Evolutionary conservation across 2,888 invertebrate genomes (phyloP).

Genomic region (Tortricodes alternella): DNA sequence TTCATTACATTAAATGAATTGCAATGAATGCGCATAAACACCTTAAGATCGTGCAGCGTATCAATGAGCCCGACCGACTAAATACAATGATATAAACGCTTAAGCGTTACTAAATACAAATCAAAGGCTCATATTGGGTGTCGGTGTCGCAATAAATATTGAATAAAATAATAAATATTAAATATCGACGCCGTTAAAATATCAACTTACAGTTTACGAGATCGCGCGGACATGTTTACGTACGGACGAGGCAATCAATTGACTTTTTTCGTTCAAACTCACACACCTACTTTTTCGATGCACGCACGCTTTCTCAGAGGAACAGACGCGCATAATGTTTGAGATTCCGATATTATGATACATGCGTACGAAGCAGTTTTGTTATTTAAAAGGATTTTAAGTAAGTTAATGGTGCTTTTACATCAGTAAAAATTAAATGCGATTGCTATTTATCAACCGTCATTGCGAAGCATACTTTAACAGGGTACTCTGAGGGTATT

Average conservation of each 20-base stretch:
- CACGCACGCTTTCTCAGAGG: slow-evolving; percentile 57
- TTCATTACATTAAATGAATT: too few relatives aligned
- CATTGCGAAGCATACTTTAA: too few relatives aligned
- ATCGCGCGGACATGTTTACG: slow-evolving; percentile 78
- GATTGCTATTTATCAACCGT: too few relatives aligned
- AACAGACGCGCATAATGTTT: slow-evolving; percentile 46
- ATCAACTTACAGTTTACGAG: slow-evolving; percentile 82
- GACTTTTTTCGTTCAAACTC: slow-evolving; percentile 65
- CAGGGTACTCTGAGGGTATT: too few relatives aligned
- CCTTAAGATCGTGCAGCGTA: slow-evolving; percentile 47
- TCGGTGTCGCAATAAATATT: slow-evolving; percentile 80
- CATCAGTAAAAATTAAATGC: too few relatives aligned
- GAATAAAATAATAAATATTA: slow-evolving; percentile 80
- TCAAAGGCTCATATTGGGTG: slow-evolving; percentile 77
- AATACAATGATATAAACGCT: slow-evolving; percentile 42
- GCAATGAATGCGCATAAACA: slow-evolving; percentile 25
- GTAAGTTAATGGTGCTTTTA: not conserved
- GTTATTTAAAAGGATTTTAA: slow-evolving; percentile 12
- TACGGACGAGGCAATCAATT: slow-evolving; percentile 73
- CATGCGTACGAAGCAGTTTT: slow-evolving; percentile 17
- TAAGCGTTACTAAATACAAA: slow-evolving; percentile 69
- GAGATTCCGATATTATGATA: slow-evolving; percentile 41
- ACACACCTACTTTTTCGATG: slow-evolving; percentile 44
- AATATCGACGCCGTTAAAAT: slow-evolving; percentile 81
- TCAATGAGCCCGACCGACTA: slow-evolving; percentile 26